phyloP scores from a whole-genome alignment of 2,113 vertebrate species.

The Serranochromis macrocephalus region DNA sequence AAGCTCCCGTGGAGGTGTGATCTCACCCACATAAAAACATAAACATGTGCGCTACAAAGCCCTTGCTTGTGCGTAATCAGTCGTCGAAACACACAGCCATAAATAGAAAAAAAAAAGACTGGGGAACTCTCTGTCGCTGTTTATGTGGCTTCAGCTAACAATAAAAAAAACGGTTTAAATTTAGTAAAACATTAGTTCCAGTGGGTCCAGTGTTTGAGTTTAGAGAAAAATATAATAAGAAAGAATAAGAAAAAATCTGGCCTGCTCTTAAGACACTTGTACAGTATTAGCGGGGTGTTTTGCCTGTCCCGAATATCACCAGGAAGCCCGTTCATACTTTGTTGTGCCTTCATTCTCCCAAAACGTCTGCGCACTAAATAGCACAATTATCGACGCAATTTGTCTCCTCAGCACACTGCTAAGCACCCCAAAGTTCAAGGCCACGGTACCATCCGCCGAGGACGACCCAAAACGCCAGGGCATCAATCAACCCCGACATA shows the following conservation, averaged over 20 bases:
- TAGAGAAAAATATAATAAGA: neutral
- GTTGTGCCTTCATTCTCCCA: neutral
- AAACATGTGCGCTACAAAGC: constrained; percentile 39
- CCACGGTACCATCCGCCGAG: neutral
- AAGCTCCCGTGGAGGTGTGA: constrained; percentile 64
- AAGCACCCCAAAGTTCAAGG: constrained; percentile 7
- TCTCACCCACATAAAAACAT: constrained; percentile 55
- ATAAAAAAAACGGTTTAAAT: neutral
- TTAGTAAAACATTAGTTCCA: neutral
- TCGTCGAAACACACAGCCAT: neutral
- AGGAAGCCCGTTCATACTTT: neutral
- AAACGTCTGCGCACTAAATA: neutral
- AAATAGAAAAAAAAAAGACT: neutral
- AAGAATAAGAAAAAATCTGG: neutral
- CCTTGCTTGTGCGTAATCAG: constrained; percentile 19
- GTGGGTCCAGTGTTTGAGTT: neutral
- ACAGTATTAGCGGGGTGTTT: neutral
- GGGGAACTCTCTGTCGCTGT: neutral
- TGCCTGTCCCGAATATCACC: neutral
- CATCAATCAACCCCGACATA: neutral
- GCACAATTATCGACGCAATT: constrained; percentile 43
- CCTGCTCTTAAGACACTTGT: neutral
- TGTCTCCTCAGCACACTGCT: constrained; percentile 16
- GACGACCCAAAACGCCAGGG: neutral
- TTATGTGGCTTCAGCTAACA: neutral